phyloP scores from a whole-genome alignment of 2,888 invertebrate genomes.

The Hydrotaea cyrtoneurina region DNA sequence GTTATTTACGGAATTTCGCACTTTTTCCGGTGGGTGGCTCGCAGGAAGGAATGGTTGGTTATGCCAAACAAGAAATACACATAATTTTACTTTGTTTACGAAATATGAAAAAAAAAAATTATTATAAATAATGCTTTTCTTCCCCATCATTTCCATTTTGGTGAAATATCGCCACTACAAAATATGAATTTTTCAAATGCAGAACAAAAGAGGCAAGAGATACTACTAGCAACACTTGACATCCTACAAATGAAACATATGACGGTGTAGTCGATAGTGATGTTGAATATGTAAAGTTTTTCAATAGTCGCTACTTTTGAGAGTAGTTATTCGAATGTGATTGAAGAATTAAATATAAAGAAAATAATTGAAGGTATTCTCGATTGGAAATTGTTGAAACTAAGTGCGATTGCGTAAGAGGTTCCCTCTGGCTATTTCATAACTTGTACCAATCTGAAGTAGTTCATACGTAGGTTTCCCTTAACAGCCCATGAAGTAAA shows the following conservation, averaged over 20 bases:
- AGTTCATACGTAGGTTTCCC: too few relatives aligned
- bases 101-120: too few relatives aligned
- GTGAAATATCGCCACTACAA: not conserved
- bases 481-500: too few relatives aligned
- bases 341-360: too few relatives aligned
- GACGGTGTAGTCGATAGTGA: constrained; percentile 30
- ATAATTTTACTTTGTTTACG: constrained; percentile 41
- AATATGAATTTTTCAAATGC: not conserved
- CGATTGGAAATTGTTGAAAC: too few relatives aligned
- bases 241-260: constrained; percentile 3
- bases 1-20: not conserved
- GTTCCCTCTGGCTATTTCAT: too few relatives aligned
- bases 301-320: not conserved
- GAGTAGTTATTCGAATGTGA: too few relatives aligned
- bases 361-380: too few relatives aligned
- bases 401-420: too few relatives aligned
- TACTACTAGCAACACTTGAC: not conserved
- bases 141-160: not conserved
- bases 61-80: not conserved
- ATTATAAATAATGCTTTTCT: constrained; percentile 27
- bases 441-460: too few relatives aligned
- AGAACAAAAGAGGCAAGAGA: not conserved
- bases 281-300: not conserved
- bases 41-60: constrained; percentile 34
- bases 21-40: too few relatives aligned